A percentile compares a stretch with the other conserved stretches of the same genome.
phyloP scores from a whole-genome alignment of 2,888 invertebrate genomes.

The Serrognathus titanus region DNA sequence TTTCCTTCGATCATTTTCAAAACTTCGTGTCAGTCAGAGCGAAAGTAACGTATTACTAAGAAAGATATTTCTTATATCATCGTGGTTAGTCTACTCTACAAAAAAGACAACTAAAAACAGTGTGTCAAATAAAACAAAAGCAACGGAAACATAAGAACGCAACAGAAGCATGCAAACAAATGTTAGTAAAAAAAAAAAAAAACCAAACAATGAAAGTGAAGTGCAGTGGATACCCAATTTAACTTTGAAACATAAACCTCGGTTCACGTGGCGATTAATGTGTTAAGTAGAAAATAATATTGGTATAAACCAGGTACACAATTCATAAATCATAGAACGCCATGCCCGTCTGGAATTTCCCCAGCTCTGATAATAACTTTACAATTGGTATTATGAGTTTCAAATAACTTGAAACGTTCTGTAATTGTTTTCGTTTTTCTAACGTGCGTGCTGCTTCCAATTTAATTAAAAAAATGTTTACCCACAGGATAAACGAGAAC shows the following conservation, averaged over 20 bases:
- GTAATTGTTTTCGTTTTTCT: no score
- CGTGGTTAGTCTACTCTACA: slow-evolving; percentile 8
- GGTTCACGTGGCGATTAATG: no score
- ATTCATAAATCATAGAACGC: no score
- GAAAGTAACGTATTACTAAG: not conserved
- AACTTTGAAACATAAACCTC: no score
- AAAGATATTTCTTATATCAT: slow-evolving; percentile 11
- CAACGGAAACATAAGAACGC: slow-evolving; percentile 27
- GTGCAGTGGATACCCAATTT: slow-evolving; percentile 39
- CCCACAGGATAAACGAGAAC: slow-evolving; percentile 7
- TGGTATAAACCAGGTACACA: no score
- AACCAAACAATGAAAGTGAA: slow-evolving; percentile 36
- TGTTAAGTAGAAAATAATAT: no score
- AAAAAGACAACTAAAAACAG: slow-evolving; percentile 10
- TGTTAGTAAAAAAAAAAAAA: slow-evolving; percentile 30
- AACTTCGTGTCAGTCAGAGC: no score
- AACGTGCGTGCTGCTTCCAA: not conserved
- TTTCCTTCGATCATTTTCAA: no score
- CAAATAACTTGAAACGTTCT: no score
- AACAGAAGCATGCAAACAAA: slow-evolving; percentile 35
- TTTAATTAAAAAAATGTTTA: slow-evolving; percentile 11
- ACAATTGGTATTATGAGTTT: no score
- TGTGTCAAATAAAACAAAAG: slow-evolving; percentile 21
- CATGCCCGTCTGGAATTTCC: no score
- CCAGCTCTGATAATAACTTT: no score